Percentiles rank a stretch among this genome's conserved stretches.
phyloP scores from a whole-genome alignment of 2,113 vertebrate genomes.

The Stigmatopora argus region DNA sequence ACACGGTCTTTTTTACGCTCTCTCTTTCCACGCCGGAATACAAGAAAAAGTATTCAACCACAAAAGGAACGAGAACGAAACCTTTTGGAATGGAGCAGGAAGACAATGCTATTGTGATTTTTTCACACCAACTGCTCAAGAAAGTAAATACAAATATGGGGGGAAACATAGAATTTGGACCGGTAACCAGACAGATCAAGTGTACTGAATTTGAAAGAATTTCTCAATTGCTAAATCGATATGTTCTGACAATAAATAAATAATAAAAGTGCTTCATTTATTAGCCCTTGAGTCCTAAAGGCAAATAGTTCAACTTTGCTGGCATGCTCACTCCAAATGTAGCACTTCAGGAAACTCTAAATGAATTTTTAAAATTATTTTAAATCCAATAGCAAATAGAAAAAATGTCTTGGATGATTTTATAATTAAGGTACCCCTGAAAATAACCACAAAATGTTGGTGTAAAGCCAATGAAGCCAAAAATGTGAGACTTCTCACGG shows the following conservation, averaged over 20 bases:
- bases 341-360: neutral
- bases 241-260: neutral
- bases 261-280: neutral
- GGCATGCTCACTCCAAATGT: neutral
- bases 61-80: constrained; percentile 58
- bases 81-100: constrained; percentile 44
- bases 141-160: constrained; percentile 20
- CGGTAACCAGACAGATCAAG: neutral
- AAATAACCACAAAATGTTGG: neutral
- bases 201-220: neutral
- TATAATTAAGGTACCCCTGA: neutral
- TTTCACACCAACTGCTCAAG: constrained; percentile 20
- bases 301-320: too few species aligned
- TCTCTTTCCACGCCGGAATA: constrained; percentile 34
- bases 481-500: neutral
- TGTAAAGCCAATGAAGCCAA: neutral
- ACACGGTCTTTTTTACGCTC: constrained; percentile 53
- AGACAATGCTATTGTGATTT: constrained; percentile 52
- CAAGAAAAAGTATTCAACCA: constrained; percentile 54
- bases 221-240: neutral
- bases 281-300: too few species aligned
- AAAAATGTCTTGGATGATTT: neutral
- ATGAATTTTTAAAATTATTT: neutral
- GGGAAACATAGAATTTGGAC: neutral
- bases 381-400: neutral